Conservation (phyloP, 2,888 invertebrate species). For the Autographa gamma region DNA sequence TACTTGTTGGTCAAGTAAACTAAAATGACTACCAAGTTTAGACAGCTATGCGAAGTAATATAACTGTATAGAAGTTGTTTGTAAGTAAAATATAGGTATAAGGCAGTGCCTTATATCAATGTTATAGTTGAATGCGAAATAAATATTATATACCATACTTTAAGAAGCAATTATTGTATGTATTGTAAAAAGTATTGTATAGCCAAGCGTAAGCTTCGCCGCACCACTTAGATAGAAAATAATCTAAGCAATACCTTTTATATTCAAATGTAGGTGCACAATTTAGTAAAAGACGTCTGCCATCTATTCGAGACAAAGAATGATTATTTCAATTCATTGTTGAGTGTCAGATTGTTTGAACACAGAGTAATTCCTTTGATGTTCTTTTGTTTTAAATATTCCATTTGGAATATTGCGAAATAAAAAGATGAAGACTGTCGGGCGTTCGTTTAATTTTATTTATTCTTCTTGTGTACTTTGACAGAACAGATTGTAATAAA, state of each 20-base stretch:
- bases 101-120: conserved; percentile 79
- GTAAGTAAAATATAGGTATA: conserved; percentile 59
- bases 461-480: conserved; percentile 8
- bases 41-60: conserved; percentile 32
- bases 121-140: conserved; percentile 56
- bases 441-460: background rate
- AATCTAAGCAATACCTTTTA: conserved; percentile 37
- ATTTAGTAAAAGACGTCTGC: conserved; percentile 15
- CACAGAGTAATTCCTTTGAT: conserved; percentile 31
- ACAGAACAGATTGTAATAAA: background rate
- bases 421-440: background rate
- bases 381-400: conserved; percentile 22
- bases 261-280: conserved; percentile 33
- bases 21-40: conserved; percentile 28
- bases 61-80: conserved; percentile 26
- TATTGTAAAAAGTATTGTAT: conserved; percentile 40
- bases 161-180: conserved; percentile 40
- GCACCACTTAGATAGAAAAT: conserved; percentile 36
- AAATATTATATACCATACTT: conserved; percentile 30
- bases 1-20: background rate
- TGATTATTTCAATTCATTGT: conserved; percentile 37
- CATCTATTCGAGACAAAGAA: conserved; percentile 20
- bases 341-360: conserved; percentile 32
- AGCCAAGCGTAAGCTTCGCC: conserved; percentile 40
- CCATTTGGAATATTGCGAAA: conserved; percentile 11